phyloP scores from a whole-genome alignment of 2,797 vertebrate genomes.

The Dipus sagitta region DNA sequence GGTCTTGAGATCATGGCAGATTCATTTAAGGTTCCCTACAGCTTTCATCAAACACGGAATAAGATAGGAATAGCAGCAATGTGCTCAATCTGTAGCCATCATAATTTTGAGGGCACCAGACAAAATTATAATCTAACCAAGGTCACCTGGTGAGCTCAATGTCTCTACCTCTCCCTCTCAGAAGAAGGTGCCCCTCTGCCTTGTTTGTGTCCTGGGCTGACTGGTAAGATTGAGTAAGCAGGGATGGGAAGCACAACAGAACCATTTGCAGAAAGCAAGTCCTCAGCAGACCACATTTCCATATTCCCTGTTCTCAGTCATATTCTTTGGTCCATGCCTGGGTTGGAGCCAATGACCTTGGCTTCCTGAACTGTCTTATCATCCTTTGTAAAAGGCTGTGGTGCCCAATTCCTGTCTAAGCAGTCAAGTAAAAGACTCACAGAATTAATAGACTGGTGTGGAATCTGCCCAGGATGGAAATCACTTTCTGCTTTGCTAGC shows the following conservation, averaged over 20 bases:
- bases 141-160: neutral
- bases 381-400: constrained; percentile 6
- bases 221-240: neutral
- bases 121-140: neutral
- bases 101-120: neutral
- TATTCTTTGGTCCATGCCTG: neutral
- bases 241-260: neutral
- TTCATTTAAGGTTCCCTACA: constrained; percentile 14
- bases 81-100: neutral
- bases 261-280: constrained; percentile 21
- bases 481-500: constrained; percentile 12
- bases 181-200: constrained; percentile 20
- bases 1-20: constrained; percentile 2
- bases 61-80: constrained; percentile 46
- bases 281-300: neutral
- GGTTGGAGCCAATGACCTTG: constrained; percentile 43
- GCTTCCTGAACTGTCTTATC: constrained; percentile 3
- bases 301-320: neutral
- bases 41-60: constrained; percentile 37
- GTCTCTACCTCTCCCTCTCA: constrained; percentile 27
- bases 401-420: constrained; percentile 57
- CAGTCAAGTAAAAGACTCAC: constrained; percentile 43
- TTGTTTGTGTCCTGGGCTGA: neutral
- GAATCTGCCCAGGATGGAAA: constrained; percentile 70
- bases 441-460: constrained; percentile 63